These are phyloP conservation scores for Pipra filicauda DNA, from an alignment of 2,113 vertebrate genomes.

Conservation along the genomic window DNA sequence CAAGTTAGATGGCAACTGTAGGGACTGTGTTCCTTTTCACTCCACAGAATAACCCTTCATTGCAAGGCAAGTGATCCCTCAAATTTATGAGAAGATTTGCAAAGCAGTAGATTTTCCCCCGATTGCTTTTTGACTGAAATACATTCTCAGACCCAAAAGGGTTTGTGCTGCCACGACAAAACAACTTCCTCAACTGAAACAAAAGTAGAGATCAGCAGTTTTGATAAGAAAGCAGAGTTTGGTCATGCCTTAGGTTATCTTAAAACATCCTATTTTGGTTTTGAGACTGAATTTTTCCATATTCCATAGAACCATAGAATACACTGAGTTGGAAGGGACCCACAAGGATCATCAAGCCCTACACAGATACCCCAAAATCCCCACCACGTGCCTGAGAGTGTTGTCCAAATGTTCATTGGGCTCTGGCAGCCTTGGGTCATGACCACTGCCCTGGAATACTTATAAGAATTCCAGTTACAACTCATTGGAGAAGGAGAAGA, in stretches of 20 bases:
- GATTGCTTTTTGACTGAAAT: not conserved
- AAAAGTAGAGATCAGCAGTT: not conserved
- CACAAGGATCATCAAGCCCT: not conserved
- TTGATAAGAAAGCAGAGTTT: not conserved
- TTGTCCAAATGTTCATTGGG: not conserved
- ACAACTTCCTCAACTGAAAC: not conserved
- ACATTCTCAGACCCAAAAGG: not conserved
- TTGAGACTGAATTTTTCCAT: not conserved
- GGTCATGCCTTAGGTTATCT: not conserved
- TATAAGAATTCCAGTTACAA: not conserved
- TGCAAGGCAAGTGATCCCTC: not conserved
- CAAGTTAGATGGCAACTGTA: not conserved
- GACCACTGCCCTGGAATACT: not conserved
- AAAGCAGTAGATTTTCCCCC: not conserved
- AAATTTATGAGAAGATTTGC: not conserved
- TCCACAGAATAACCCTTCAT: not conserved
- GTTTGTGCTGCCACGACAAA: not conserved
- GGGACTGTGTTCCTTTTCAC: not conserved
- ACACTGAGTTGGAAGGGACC: not conserved
- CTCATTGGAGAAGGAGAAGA: not conserved
- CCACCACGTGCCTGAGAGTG: fast-evolving
- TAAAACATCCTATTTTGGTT: not conserved
- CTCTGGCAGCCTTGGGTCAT: fast-evolving
- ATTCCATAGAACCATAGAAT: not conserved
- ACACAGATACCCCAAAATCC: not conserved